A percentile compares a stretch with the other conserved stretches of the same genome.
Conservation (phyloP, 2,113 vertebrate species). For the Macrotus californicus region DNA sequence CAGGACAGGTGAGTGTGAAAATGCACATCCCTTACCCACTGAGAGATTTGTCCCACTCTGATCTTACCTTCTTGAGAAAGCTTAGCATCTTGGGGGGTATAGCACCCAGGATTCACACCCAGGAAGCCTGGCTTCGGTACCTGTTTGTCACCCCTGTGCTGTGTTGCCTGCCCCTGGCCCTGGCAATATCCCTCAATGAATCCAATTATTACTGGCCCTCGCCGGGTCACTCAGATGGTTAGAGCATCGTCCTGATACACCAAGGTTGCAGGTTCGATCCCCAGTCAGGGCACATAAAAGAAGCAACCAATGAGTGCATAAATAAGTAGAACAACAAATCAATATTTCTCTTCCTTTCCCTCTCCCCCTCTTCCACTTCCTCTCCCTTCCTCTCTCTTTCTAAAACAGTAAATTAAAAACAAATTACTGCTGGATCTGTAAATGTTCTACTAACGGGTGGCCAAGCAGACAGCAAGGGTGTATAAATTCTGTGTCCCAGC, state of each 20-base stretch:
- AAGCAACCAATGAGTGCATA: no score
- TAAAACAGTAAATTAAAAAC: background rate
- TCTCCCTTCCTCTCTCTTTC: no score
- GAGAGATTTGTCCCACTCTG: accelerated
- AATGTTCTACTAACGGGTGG: background rate
- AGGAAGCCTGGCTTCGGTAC: background rate
- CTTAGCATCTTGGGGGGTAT: background rate
- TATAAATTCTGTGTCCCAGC: background rate
- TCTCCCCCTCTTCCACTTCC: no score
- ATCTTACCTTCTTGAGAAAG: background rate
- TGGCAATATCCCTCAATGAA: background rate
- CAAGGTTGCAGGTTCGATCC: no score
- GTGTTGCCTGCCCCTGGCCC: background rate
- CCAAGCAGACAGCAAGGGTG: background rate
- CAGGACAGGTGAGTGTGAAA: background rate
- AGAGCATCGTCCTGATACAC: no score
- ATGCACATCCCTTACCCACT: accelerated
- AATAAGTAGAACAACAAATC: no score
- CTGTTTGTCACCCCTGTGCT: background rate
- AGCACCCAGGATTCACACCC: background rate
- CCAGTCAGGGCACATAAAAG: no score
- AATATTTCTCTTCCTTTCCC: no score
- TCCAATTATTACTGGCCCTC: no score
- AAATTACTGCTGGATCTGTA: background rate
- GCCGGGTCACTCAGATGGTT: no score